Evolutionary conservation across 2,797 vertebrate species (phyloP), one percentile per base, ranked within the genome.

Genomic region (Pipistrellus pipistrellus): DNA sequence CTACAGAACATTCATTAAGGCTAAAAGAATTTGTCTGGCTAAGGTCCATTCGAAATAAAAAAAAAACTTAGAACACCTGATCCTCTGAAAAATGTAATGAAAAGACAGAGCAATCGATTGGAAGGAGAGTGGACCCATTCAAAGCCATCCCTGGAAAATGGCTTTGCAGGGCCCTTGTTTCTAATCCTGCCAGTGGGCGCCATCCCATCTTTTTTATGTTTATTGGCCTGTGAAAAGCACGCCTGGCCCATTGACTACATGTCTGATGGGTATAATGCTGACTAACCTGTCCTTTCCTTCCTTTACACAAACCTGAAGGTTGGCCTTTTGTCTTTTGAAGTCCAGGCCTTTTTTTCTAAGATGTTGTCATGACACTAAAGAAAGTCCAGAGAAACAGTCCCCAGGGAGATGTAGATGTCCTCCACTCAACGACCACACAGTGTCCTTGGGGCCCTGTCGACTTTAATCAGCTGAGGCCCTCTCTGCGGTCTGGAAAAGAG

Each of bases 311-410:
- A 71, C 9, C 59, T 41, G 21, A 81, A 77, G 7, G 4, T 95
- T 95, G 53, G 48, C 32, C 64, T 93, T 51, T 8, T 38, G 21
- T 20, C 84, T 89, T 97, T 96, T n/a, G 57, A 78, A 68, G 55
- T 10, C 2, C 75, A 68, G 30, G 4, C 9, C 3, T 9, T 68
- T 71, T 20, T 53, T 53, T 66, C 68, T 66, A 95, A 90, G 18
- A 46, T 1, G 80, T 3, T 11, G 15, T 72, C 25, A 38, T 44
- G 30, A 20, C 0, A 1, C 46, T 55, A 9, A 27, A 44, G 25
- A 27, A 59, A 55, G 12, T 85, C 64, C 30, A 87, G 53, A 76
- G 5, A 86, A 76, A 55, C 1, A 81, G 41, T 62, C 2, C 44
- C n/a, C 13, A 15, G 57, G 62, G 87, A 41, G 1, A 4, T 71